Evolutionary conservation across 1,140 invertebrate species (phyloP), one percentile per base, ranked within the genome.

Genomic region (Drosophila ohnishii): DNA sequence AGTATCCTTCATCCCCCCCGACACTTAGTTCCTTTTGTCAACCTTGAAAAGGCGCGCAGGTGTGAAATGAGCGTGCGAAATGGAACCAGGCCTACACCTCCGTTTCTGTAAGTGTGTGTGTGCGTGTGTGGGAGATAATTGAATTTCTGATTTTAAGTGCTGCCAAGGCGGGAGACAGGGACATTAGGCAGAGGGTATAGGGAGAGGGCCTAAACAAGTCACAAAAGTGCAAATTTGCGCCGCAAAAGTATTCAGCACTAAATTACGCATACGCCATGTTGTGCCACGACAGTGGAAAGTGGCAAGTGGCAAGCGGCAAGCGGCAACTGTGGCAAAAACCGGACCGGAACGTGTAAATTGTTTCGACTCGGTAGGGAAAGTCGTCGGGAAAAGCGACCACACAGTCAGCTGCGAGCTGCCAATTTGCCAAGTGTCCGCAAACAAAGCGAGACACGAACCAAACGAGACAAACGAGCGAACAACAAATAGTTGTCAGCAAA

Each of bases 101-200:
- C 19, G 19, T 19, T 19, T 19, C 19, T 19, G 19, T 19, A 19
- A 19, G n/a, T 10, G 16, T 8, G 3, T 51, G 48, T 39, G 57
- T 47, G 64, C 59, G 67, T 74, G 74, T 66, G 62, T 70, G 47
- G 55, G 51, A 77, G 78, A 80, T 87, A 87, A 87, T 87, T 87
- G 83, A 87, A 87, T 87, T 87, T 75, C 67, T 87, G 84, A 87
- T 87, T 87, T 87, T 88, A 88, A 87, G 83, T 87, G 80, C 79
- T 87, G 67, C 66, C 75, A 67, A 40, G 60, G 44, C 50, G 53
- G 19, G 50, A 48, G 16, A 9, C 16, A 1, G 50, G 44, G 42
- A 35, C 60, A 61, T 37, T 53, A 62, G 34, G 39, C 55, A 30
- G 35, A 45, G 50, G 32, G 51, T 37, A 22, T 55, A n/a, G 25